Percentiles rank a stretch among this genome's conserved stretches.
These are phyloP conservation scores for Phymanthus crucifer DNA, from an alignment of 92 coral and sea anemone genomes.

Conservation along the genomic window DNA sequence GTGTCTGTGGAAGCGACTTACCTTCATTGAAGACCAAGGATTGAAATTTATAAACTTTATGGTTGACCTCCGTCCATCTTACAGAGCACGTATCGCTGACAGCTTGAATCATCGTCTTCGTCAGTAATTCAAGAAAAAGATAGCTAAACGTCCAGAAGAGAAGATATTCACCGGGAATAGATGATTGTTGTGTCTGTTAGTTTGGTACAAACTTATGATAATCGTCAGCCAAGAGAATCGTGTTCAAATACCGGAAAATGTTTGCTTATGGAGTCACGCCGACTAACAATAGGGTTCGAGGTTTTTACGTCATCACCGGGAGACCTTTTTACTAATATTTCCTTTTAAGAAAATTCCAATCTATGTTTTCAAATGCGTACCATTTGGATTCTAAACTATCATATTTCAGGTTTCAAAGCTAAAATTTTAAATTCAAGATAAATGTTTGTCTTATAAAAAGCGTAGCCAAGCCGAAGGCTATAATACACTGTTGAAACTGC, in stretches of 20 bases:
- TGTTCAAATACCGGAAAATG: not conserved
- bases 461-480: too few relatives aligned
- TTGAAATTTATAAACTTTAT: slow-evolving; percentile 61
- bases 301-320: not conserved
- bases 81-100: slow-evolving; percentile 52
- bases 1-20: slow-evolving; percentile 2
- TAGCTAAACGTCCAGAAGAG: not conserved
- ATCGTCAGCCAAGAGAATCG: not conserved
- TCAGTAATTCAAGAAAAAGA: not conserved
- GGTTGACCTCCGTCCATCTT: slow-evolving; percentile 48
- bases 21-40: slow-evolving; percentile 60
- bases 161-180: not conserved
- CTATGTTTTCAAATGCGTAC: too few relatives aligned
- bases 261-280: slow-evolving; percentile 3
- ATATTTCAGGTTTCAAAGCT: too few relatives aligned
- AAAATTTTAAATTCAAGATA: too few relatives aligned
- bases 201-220: not conserved
- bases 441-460: too few relatives aligned
- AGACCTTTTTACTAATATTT: not conserved
- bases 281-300: not conserved
- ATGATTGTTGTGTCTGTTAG: not conserved
- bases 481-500: too few relatives aligned
- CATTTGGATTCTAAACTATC: too few relatives aligned
- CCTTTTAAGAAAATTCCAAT: not conserved
- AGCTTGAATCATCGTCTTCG: slow-evolving; percentile 43